Conservation (phyloP, 2,797 vertebrate species). For the Semotilus atromaculatus region DNA sequence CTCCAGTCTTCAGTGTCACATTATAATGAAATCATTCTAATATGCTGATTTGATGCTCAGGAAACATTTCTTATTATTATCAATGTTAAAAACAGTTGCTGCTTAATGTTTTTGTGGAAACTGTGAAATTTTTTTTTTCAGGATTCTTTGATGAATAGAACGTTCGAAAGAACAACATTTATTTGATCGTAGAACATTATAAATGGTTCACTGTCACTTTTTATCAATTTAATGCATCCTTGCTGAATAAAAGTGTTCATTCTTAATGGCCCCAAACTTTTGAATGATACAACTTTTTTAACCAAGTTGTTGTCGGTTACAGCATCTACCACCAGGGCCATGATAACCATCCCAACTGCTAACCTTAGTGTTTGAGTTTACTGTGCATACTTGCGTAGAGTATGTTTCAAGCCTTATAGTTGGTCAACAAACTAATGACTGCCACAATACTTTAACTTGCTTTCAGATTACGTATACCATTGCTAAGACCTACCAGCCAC, state of each 20-base stretch:
- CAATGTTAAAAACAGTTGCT: background rate
- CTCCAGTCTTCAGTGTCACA: background rate
- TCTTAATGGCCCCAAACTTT: background rate
- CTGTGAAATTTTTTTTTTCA: too few relatives aligned
- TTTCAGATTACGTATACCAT: conserved; percentile 82
- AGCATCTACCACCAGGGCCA: background rate
- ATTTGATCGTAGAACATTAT: background rate
- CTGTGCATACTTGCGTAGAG: background rate
- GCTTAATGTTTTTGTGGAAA: too few relatives aligned
- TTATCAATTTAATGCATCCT: background rate
- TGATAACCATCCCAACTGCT: background rate
- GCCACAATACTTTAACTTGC: conserved; percentile 33
- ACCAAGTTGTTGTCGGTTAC: background rate
- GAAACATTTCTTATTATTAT: background rate
- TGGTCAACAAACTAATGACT: conserved; percentile 62
- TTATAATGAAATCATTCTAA: background rate
- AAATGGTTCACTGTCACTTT: background rate
- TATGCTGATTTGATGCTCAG: background rate
- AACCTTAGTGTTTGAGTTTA: background rate
- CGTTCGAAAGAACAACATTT: background rate
- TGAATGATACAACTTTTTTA: background rate
- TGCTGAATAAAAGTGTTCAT: background rate
- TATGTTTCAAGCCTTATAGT: conserved; percentile 48
- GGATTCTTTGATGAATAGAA: background rate
- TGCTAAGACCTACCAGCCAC: conserved; percentile 83